Conservation (phyloP, 2,888 invertebrate genomes). For the Leptinotarsa haldemani region DNA sequence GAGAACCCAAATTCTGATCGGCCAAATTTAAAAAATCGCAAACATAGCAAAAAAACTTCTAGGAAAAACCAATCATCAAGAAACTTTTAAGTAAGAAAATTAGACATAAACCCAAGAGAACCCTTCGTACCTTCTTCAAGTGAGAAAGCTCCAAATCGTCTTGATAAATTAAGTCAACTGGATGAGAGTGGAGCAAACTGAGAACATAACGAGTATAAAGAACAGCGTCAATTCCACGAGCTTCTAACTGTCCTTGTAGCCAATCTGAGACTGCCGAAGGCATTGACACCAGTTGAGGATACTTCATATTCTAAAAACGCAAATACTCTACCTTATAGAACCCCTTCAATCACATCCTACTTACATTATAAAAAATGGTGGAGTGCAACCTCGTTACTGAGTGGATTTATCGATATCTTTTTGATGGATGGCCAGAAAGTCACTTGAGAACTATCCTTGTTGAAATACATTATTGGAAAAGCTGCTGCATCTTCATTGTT, state of each 20-base stretch:
- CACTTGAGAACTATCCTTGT: slow-evolving; percentile 48
- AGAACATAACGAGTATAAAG: slow-evolving; percentile 76
- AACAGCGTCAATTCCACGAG: slow-evolving; percentile 79
- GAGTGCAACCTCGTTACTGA: slow-evolving; percentile 55
- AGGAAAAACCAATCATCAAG: neutral
- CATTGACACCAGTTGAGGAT: slow-evolving; percentile 72
- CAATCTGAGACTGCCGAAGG: slow-evolving; percentile 79
- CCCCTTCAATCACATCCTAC: slow-evolving; percentile 28
- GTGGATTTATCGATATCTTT: slow-evolving; percentile 54
- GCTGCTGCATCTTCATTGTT: slow-evolving; percentile 45
- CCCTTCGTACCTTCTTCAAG: slow-evolving; percentile 63
- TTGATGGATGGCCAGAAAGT: slow-evolving; percentile 51
- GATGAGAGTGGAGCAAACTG: slow-evolving; percentile 73
- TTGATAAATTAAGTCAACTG: slow-evolving; percentile 67
- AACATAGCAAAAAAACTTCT: neutral
- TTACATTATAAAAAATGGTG: slow-evolving; percentile 57
- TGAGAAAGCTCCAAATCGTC: slow-evolving; percentile 64
- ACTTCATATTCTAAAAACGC: slow-evolving; percentile 68
- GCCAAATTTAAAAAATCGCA: neutral
- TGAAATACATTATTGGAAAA: slow-evolving; percentile 52
- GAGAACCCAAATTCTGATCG: no score
- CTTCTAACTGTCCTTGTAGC: slow-evolving; percentile 81
- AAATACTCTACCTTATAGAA: no score
- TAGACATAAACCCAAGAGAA: slow-evolving; percentile 24
- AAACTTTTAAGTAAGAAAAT: neutral